These are phyloP conservation scores for Acleris literana DNA, from an alignment of 2,888 invertebrate species.

Conservation along the genomic window DNA sequence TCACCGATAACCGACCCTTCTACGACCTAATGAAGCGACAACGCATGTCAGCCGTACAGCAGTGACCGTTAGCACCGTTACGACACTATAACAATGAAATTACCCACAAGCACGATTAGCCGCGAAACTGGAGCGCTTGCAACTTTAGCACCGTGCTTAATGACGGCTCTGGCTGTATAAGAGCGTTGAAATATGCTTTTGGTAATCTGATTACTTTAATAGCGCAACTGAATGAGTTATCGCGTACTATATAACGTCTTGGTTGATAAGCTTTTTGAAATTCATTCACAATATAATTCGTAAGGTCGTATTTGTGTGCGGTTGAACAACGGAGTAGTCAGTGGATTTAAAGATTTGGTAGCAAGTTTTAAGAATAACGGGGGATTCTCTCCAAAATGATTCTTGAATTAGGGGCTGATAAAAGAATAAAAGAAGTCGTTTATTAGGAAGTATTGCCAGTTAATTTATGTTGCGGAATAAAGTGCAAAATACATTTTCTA, in stretches of 20 bases:
- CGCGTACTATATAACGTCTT: neutral
- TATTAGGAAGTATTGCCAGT: no score
- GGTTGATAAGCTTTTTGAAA: no score
- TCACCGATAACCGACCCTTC: slow-evolving; percentile 7
- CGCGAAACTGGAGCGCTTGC: slow-evolving; percentile 29
- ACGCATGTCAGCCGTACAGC: slow-evolving; percentile 22
- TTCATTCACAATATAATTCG: no score
- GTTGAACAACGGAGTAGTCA: no score
- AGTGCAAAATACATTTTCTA: no score
- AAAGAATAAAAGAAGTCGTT: no score
- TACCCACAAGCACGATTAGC: slow-evolving; percentile 32
- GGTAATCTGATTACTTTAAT: slow-evolving; percentile 10
- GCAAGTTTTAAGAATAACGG: no score
- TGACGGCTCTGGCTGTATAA: slow-evolving; percentile 8
- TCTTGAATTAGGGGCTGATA: no score
- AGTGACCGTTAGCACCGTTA: slow-evolving; percentile 37
- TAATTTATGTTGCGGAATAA: no score
- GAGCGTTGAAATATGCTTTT: slow-evolving; percentile 15
- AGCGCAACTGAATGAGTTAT: neutral
- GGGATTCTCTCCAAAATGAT: no score
- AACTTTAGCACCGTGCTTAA: slow-evolving; percentile 31
- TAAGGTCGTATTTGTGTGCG: no score
- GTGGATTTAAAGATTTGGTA: no score
- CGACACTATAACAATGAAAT: slow-evolving; percentile 39
- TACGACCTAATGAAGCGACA: slow-evolving; percentile 21